phyloP scores from a whole-genome alignment of 2,888 invertebrate genomes.

The Drosophila limbata region DNA sequence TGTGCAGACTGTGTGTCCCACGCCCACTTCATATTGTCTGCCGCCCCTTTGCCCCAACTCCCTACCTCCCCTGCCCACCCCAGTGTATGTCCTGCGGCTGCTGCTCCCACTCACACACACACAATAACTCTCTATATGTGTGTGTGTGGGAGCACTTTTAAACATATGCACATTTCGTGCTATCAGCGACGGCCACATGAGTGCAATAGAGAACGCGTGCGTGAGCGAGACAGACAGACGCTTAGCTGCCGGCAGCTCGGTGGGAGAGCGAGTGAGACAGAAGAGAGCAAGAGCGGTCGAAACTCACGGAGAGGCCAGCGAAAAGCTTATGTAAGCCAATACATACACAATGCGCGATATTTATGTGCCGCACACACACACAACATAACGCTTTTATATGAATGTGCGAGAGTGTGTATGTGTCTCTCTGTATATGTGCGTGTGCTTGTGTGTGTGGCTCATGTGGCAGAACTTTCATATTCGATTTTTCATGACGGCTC shows the following conservation, averaged over 20 bases:
- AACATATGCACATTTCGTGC: conserved; percentile 81
- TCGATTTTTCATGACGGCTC: conserved; percentile 70
- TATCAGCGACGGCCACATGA: conserved; percentile 72
- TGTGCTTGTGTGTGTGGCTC: conserved; percentile 43
- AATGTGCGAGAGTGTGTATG: conserved; percentile 33
- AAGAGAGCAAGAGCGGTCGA: conserved; percentile 42
- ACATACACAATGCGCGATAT: conserved; percentile 74
- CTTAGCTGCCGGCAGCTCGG: conserved; percentile 1
- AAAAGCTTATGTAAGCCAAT: conserved; percentile 81
- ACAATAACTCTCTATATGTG: conserved; percentile 31
- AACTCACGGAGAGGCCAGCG: conserved; percentile 63
- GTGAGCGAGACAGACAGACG: conserved; percentile 45
- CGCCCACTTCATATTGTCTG: conserved; percentile 67
- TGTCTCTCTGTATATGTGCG: conserved; percentile 10
- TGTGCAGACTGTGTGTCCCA: conserved; percentile 42
- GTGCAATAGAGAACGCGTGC: conserved; percentile 50
- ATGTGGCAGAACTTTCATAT: conserved; percentile 67
- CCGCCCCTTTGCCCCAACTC: conserved; percentile 37
- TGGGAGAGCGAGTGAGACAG: conserved; percentile 40
- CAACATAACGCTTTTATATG: conserved; percentile 11
- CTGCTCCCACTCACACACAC: conserved; percentile 20
- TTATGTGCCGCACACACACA: conserved; percentile 51
- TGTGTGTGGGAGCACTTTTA: conserved; percentile 70
- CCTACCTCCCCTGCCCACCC: not conserved
- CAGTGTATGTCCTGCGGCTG: conserved; percentile 67